These are phyloP conservation scores for Microchrysa polita DNA, from an alignment of 2,888 invertebrate species.

Conservation along the genomic window DNA sequence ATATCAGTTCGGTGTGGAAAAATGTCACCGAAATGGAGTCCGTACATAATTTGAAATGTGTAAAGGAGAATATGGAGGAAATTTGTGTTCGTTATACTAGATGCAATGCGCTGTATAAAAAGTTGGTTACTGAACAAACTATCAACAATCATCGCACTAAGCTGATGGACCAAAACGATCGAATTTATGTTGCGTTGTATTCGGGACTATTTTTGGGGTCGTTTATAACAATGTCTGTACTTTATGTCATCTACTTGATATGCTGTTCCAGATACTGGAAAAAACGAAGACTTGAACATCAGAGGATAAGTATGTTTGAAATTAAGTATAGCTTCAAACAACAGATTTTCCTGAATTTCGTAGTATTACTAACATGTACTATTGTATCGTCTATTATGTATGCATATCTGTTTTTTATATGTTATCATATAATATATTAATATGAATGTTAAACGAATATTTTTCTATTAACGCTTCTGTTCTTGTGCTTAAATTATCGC, in stretches of 20 bases:
- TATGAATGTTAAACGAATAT: background rate
- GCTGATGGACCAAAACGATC: slow-evolving; percentile 23
- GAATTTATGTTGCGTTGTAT: slow-evolving; percentile 32
- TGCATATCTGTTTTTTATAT: background rate
- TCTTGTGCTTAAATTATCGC: too few species aligned
- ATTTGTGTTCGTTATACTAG: slow-evolving; percentile 19
- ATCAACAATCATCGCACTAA: slow-evolving; percentile 16
- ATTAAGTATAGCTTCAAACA: background rate
- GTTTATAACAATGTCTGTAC: slow-evolving; percentile 17
- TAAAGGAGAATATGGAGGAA: background rate
- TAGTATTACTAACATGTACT: background rate
- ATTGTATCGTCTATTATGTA: background rate
- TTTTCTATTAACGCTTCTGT: too few species aligned
- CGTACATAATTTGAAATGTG: background rate
- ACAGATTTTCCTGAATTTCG: background rate
- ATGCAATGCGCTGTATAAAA: slow-evolving; percentile 15
- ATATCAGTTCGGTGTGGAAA: slow-evolving; percentile 28
- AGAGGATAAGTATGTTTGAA: slow-evolving; percentile 30
- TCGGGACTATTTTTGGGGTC: slow-evolving; percentile 29
- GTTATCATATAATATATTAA: background rate
- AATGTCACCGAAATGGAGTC: background rate
- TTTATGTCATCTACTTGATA: slow-evolving; percentile 31
- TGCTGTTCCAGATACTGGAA: slow-evolving; percentile 36
- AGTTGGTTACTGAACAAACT: slow-evolving; percentile 22
- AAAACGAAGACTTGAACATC: slow-evolving; percentile 15